phyloP scores from a whole-genome alignment of 1,140 invertebrate genomes.

The Dufourea novaeangliae region DNA sequence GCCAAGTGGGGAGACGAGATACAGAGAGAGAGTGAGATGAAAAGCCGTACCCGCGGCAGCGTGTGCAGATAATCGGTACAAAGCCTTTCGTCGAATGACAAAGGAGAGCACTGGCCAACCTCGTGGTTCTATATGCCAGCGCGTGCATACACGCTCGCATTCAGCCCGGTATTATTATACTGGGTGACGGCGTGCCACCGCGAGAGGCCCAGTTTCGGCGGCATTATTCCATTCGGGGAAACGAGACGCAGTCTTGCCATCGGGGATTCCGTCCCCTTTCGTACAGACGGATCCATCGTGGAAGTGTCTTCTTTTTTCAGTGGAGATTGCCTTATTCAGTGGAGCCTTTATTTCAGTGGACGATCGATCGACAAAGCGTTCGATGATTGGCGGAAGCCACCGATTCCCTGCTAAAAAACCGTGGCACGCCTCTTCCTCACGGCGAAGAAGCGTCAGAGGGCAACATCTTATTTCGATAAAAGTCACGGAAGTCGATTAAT shows the following conservation, averaged over 20 bases:
- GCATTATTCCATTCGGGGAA: slow-evolving; percentile 30
- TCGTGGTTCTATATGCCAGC: slow-evolving; percentile 35
- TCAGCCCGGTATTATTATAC: slow-evolving; percentile 52
- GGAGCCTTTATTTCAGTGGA: neutral
- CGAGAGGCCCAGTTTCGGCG: slow-evolving; percentile 21
- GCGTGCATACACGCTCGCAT: slow-evolving; percentile 28
- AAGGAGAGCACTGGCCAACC: slow-evolving; percentile 70
- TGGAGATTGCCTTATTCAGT: neutral
- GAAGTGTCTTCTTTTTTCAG: neutral
- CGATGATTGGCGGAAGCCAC: neutral
- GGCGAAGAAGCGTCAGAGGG: slow-evolving; percentile 17
- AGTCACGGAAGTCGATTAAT: slow-evolving; percentile 75
- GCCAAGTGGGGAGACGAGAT: slow-evolving; percentile 17
- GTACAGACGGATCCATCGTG: too few relatives aligned
- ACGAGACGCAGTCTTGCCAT: neutral
- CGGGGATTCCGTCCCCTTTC: neutral
- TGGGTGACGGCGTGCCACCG: slow-evolving; percentile 20
- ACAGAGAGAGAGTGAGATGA: slow-evolving; percentile 57
- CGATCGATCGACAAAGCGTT: neutral
- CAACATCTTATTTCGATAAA: slow-evolving; percentile 71
- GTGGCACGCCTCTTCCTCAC: neutral
- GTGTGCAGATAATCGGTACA: slow-evolving; percentile 79
- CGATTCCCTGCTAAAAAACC: neutral
- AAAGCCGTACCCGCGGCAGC: slow-evolving; percentile 71
- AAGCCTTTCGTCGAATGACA: slow-evolving; percentile 77